A percentile compares a stretch with the other conserved stretches of the same genome.
phyloP scores from a whole-genome alignment of 2,113 vertebrate genomes.

The Chionis minor region DNA sequence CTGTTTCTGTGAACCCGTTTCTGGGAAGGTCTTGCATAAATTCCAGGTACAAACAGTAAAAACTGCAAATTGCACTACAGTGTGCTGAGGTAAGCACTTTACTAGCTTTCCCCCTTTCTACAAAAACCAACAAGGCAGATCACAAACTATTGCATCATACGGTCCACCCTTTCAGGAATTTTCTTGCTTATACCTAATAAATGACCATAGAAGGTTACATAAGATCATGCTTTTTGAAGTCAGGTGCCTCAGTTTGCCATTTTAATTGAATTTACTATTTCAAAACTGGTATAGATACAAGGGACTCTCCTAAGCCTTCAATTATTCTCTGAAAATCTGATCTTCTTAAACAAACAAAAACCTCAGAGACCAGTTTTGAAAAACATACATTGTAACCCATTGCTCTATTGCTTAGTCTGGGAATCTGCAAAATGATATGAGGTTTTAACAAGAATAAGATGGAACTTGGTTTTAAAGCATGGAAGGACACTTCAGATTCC shows the following conservation, averaged over 20 bases:
- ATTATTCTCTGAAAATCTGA: not conserved
- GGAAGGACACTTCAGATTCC: not conserved
- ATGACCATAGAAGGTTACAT: not conserved
- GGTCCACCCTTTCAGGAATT: not conserved
- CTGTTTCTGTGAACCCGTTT: not conserved
- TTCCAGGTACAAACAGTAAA: conserved; percentile 6
- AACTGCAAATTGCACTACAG: not conserved
- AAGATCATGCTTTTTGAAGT: not conserved
- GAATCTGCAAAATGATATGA: not conserved
- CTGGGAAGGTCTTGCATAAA: conserved; percentile 3
- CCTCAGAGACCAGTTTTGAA: not conserved
- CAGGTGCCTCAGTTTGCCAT: not conserved
- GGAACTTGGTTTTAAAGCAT: not conserved
- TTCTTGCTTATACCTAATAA: not conserved
- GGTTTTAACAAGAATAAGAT: not conserved
- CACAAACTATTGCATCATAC: not conserved
- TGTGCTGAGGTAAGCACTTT: not conserved
- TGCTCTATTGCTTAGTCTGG: not conserved
- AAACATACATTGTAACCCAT: not conserved
- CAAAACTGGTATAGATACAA: not conserved
- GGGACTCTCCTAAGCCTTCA: not conserved
- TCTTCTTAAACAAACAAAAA: not conserved
- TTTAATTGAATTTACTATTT: not conserved
- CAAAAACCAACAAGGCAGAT: not conserved
- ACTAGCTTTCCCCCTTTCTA: not conserved